phyloP scores from a whole-genome alignment of 2,888 invertebrate genomes.

The Biston stratarius region DNA sequence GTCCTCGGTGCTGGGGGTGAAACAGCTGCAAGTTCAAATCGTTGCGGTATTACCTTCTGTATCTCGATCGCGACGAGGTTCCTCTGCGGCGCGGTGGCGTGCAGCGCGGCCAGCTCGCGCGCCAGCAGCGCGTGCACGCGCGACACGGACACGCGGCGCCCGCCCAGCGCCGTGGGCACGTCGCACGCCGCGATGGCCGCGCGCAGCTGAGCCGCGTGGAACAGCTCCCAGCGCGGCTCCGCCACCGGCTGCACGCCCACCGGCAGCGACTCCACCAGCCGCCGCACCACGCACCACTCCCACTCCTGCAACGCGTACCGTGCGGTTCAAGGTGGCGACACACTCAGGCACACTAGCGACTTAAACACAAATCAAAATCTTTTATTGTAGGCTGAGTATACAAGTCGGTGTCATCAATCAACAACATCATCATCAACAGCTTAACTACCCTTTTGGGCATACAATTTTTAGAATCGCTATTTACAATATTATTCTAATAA shows the following conservation, averaged over 20 bases:
- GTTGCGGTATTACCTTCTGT: conserved; percentile 67
- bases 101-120: conserved; percentile 73
- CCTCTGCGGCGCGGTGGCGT: conserved; percentile 76
- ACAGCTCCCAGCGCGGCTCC: conserved; percentile 80
- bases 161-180: conserved; percentile 64
- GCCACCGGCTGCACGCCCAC: conserved; percentile 61
- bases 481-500: no score
- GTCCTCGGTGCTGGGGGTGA: no score
- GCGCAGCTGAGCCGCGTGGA: conserved; percentile 74
- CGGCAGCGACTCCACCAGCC: conserved; percentile 69
- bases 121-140: conserved; percentile 76
- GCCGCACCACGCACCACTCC: conserved; percentile 79
- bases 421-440: no score
- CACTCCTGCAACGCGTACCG: conserved; percentile 60
- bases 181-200: conserved; percentile 77
- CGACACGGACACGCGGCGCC: conserved; percentile 75
- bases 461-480: no score
- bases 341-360: no score
- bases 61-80: conserved; percentile 73
- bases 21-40: no score
- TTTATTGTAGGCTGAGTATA: no score
- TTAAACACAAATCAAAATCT: no score
- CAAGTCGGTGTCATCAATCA: no score
- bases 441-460: no score
- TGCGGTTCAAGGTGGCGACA: no score